A percentile compares a stretch with the other conserved stretches of the same genome.
Evolutionary conservation across 1,140 invertebrate species (phyloP).

Genomic region (Brachystomella parvula): DNA sequence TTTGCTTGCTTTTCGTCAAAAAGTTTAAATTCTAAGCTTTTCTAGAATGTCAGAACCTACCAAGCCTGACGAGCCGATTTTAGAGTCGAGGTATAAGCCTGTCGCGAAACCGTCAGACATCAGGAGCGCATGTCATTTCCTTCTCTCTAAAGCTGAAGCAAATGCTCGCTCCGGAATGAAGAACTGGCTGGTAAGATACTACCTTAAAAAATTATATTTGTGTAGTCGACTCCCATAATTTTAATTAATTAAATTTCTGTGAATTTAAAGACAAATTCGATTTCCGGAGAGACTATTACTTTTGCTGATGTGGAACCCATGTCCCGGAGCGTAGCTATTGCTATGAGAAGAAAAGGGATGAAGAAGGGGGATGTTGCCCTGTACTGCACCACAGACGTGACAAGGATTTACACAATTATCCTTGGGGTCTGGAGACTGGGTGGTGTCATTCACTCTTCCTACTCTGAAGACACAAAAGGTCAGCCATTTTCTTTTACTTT

Average conservation of each 20-base stretch:
- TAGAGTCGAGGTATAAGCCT: no score
- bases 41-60: no score
- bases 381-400: slow-evolving; percentile 33
- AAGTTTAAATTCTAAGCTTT: no score
- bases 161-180: not conserved
- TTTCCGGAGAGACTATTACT: slow-evolving; percentile 27
- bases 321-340: slow-evolving; percentile 29
- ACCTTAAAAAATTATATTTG: not conserved
- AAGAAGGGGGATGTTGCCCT: slow-evolving; percentile 32
- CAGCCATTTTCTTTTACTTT: no score
- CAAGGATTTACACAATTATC: slow-evolving; percentile 27
- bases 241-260: not conserved
- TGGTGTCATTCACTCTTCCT: slow-evolving; percentile 31
- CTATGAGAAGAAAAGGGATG: slow-evolving; percentile 27
- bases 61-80: no score
- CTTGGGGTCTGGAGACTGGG: slow-evolving; percentile 33
- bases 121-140: not conserved
- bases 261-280: slow-evolving; percentile 24
- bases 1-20: no score
- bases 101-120: no score
- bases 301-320: slow-evolving; percentile 31
- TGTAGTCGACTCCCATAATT: not conserved
- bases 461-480: slow-evolving; percentile 36
- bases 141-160: slow-evolving; percentile 12
- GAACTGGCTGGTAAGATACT: slow-evolving; percentile 24